phyloP scores from a whole-genome alignment of 1,140 invertebrate species.

The Drosophila mauritiana region DNA sequence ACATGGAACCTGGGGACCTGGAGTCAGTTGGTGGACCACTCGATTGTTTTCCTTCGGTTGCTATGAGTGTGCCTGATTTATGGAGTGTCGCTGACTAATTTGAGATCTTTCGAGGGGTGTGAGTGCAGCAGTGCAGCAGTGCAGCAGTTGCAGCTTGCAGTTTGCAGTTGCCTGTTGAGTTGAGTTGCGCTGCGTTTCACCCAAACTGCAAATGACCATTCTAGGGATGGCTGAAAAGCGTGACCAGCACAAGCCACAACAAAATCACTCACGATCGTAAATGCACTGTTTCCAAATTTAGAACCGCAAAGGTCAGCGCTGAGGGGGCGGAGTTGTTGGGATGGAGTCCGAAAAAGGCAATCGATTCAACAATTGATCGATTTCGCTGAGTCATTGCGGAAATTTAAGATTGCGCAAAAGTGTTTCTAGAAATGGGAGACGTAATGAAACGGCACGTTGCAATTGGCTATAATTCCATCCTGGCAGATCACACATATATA shows the following conservation, averaged over 20 bases:
- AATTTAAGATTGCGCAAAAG: constrained; percentile 14
- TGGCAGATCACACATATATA: no score
- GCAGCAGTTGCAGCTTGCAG: constrained; percentile 5
- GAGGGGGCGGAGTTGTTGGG: constrained; percentile 8
- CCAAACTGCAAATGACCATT: constrained; percentile 37
- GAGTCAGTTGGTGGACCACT: constrained; percentile 11
- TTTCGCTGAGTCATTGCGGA: constrained; percentile 14
- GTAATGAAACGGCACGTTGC: no score
- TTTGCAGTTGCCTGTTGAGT: background rate
- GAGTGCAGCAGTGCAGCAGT: constrained; percentile 55
- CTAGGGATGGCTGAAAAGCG: constrained; percentile 38
- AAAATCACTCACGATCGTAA: constrained; percentile 13
- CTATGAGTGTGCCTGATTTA: constrained; percentile 75
- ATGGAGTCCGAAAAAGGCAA: constrained; percentile 10
- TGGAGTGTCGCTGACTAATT: constrained; percentile 81
- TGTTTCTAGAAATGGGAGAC: background rate
- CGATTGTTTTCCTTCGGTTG: constrained; percentile 32
- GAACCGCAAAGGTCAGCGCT: constrained; percentile 29
- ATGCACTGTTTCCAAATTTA: constrained; percentile 18
- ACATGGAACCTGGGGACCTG: constrained; percentile 9
- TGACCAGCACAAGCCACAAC: constrained; percentile 24
- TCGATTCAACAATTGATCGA: constrained; percentile 33
- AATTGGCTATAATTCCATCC: no score
- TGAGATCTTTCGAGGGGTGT: constrained; percentile 58
- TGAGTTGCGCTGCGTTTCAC: background rate